phyloP scores from a whole-genome alignment of 2,113 vertebrate genomes.

The Corynorhinus townsendii region DNA sequence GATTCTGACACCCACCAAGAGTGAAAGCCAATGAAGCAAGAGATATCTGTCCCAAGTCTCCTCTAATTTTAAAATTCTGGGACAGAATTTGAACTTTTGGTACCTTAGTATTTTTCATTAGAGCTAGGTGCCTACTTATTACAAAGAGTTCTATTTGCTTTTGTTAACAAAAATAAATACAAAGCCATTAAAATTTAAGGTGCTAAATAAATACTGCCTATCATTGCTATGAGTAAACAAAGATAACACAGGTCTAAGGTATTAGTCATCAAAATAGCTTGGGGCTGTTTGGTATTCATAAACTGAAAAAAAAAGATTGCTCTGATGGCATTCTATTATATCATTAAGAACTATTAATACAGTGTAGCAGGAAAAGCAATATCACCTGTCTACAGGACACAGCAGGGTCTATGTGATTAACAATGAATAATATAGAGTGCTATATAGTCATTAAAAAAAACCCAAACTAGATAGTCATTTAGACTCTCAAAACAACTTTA shows the following conservation, averaged over 20 bases:
- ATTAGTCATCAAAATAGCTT: not conserved
- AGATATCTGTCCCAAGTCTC: not conserved
- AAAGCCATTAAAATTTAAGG: not conserved
- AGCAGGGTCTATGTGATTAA: not conserved
- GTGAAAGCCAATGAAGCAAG: not conserved
- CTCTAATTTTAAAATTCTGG: not conserved
- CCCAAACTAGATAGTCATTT: slow-evolving; percentile 15
- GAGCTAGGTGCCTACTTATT: not conserved
- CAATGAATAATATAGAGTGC: not conserved
- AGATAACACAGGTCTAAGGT: not conserved
- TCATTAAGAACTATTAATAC: slow-evolving; percentile 8
- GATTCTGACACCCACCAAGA: not conserved
- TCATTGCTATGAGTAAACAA: not conserved
- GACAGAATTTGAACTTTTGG: not conserved
- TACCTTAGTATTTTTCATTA: not conserved
- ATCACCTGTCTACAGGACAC: not conserved
- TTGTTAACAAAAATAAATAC: slow-evolving; percentile 30
- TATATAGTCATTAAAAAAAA: not conserved
- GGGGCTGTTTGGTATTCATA: not conserved
- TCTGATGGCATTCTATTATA: not conserved
- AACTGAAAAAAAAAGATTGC: not conserved
- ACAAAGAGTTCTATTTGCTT: not conserved
- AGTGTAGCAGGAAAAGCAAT: not conserved
- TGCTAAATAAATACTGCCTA: not conserved
- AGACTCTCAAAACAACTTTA: slow-evolving; percentile 25